A percentile compares a stretch with the other conserved stretches of the same genome.
phyloP scores from a whole-genome alignment of 2,888 invertebrate species.

The Cheilosia vulpina region DNA sequence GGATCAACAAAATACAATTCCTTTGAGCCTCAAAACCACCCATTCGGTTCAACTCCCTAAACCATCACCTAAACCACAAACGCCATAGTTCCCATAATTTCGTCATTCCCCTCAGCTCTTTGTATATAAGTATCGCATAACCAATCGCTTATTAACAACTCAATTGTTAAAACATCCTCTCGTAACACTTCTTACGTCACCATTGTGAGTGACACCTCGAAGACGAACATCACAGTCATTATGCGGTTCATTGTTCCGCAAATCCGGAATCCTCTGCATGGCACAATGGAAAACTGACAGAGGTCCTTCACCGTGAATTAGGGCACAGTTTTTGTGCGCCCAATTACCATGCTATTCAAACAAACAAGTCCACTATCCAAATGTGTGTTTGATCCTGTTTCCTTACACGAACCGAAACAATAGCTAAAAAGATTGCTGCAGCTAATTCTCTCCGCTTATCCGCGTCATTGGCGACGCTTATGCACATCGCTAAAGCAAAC shows the following conservation, averaged over 20 bases:
- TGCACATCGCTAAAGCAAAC: slow-evolving; percentile 39
- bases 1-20: too few species aligned
- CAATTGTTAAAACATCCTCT: slow-evolving; percentile 65
- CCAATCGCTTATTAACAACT: slow-evolving; percentile 67
- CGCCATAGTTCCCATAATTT: too few species aligned
- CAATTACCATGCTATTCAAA: slow-evolving; percentile 73
- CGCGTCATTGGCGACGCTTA: slow-evolving; percentile 65
- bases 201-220: slow-evolving; percentile 58
- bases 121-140: not conserved
- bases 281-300: slow-evolving; percentile 60
- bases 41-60: too few species aligned
- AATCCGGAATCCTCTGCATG: slow-evolving; percentile 22
- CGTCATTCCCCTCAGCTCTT: too few species aligned
- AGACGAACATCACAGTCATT: slow-evolving; percentile 67
- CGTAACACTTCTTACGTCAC: slow-evolving; percentile 40
- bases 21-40: too few species aligned
- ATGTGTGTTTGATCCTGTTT: slow-evolving; percentile 33
- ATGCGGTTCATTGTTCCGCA: slow-evolving; percentile 58
- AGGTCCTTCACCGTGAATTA: slow-evolving; percentile 61
- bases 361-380: slow-evolving; percentile 27
- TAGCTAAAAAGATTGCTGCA: slow-evolving; percentile 61
- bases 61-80: too few species aligned
- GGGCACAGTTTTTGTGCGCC: slow-evolving; percentile 18
- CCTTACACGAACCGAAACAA: slow-evolving; percentile 41
- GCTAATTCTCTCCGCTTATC: slow-evolving; percentile 77